Evolutionary conservation across 2,797 vertebrate species (phyloP).

Genomic region (Thalassophryne amazonica): DNA sequence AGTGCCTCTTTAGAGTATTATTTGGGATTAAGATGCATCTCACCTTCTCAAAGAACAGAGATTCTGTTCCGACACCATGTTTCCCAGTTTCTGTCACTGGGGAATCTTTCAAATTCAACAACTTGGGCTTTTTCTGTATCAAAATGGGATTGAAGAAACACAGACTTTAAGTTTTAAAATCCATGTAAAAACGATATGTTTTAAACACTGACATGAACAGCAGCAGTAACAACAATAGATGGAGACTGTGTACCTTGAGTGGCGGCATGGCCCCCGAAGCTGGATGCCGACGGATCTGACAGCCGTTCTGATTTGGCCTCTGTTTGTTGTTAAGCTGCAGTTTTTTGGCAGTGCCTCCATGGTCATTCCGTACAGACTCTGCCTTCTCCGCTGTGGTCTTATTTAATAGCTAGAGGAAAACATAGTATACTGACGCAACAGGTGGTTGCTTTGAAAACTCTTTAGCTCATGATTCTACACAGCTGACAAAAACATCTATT

Average conservation of each 20-base stretch:
- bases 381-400: conserved; percentile 92
- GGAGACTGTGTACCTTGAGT: conserved; percentile 48
- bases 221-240: neutral
- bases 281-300: conserved; percentile 89
- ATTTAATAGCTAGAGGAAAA: conserved; percentile 54
- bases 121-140: conserved; percentile 94
- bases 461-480: too few species aligned
- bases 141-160: neutral
- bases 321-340: conserved; percentile 93
- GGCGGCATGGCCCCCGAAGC: conserved; percentile 70
- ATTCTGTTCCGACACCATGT: conserved; percentile 93
- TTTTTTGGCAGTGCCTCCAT: conserved; percentile 91
- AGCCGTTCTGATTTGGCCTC: conserved; percentile 92
- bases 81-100: conserved; percentile 88
- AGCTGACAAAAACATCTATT: too few species aligned
- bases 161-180: conserved; percentile 13
- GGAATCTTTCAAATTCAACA: conserved; percentile 88
- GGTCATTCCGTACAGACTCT: conserved; percentile 93
- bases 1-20: too few species aligned
- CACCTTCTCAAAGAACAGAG: conserved; percentile 98
- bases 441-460: too few species aligned
- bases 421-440: neutral
- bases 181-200: neutral
- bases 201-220: neutral
- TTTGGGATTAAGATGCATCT: too few species aligned